Conservation (phyloP, 1,140 invertebrate genomes). For the Panagrolaimus sp. region DNA sequence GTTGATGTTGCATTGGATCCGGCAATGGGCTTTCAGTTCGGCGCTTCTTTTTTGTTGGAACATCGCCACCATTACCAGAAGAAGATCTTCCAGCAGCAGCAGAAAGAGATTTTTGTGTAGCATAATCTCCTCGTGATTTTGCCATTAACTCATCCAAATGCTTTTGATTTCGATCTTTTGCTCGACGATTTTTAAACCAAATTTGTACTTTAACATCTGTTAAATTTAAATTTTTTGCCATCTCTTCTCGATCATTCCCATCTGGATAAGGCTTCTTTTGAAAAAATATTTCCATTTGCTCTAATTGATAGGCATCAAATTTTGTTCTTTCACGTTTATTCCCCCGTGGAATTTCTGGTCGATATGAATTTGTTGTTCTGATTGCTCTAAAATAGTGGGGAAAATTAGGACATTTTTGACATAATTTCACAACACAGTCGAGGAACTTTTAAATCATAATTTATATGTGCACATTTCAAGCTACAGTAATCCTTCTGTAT, state of each 20-base stretch:
- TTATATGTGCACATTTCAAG: too few species aligned
- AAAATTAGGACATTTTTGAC: too few species aligned
- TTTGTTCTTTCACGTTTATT: conserved; percentile 3
- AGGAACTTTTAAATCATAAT: too few species aligned
- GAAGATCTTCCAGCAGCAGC: not conserved
- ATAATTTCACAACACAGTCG: too few species aligned
- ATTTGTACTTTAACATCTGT: conserved; percentile 3
- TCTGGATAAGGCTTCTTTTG: not conserved
- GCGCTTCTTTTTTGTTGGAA: not conserved
- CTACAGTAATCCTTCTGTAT: too few species aligned
- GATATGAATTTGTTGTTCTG: not conserved
- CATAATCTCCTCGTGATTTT: not conserved
- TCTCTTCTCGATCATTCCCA: not conserved
- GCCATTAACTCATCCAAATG: not conserved
- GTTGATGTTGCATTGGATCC: not conserved
- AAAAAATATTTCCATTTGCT: not conserved
- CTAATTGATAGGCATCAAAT: not conserved
- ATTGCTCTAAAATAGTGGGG: conserved; percentile 1
- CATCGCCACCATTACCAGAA: not conserved
- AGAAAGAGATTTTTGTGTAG: not conserved
- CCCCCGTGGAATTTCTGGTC: not conserved
- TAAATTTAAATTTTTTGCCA: not conserved
- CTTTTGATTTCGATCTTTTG: conserved; percentile 1
- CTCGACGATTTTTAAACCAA: conserved; percentile 7
- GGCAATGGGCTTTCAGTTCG: not conserved